Conservation (phyloP, 2,888 invertebrate species). For the Erebia ligea region DNA sequence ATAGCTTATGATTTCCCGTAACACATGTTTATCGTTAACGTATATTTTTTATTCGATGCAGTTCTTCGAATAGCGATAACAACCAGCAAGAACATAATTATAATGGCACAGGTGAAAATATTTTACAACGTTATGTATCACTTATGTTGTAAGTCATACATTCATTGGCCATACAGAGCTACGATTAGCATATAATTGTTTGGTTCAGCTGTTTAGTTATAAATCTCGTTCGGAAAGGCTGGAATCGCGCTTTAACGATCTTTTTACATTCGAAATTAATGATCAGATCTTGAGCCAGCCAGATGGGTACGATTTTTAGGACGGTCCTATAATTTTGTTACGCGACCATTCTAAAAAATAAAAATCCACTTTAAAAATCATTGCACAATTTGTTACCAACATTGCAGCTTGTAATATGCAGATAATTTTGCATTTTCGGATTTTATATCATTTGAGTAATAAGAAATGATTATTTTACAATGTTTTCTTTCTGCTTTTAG, state of each 20-base stretch:
- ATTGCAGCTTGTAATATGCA: no score
- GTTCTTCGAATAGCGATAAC: constrained; percentile 13
- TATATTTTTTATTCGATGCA: constrained; percentile 7
- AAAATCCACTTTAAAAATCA: no score
- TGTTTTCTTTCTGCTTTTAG: no score
- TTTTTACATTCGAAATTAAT: constrained; percentile 40
- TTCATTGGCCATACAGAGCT: constrained; percentile 24
- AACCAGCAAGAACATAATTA: background rate
- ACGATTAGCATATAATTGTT: constrained; percentile 74
- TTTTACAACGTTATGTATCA: constrained; percentile 1
- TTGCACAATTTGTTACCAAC: no score
- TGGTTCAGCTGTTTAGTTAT: constrained; percentile 62
- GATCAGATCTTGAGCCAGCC: constrained; percentile 26
- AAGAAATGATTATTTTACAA: no score
- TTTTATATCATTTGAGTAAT: no score
- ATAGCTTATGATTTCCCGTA: constrained; percentile 1
- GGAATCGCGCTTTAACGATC: constrained; percentile 34
- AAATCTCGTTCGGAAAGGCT: constrained; percentile 65
- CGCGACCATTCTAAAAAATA: no score
- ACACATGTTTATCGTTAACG: constrained; percentile 11
- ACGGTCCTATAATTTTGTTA: background rate
- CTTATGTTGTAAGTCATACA: constrained; percentile 14
- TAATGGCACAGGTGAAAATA: constrained; percentile 20
- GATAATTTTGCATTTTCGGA: no score
- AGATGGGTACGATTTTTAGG: background rate